Evolutionary conservation across 2,113 vertebrate species (phyloP).

Genomic region (Enhydra lutris): DNA sequence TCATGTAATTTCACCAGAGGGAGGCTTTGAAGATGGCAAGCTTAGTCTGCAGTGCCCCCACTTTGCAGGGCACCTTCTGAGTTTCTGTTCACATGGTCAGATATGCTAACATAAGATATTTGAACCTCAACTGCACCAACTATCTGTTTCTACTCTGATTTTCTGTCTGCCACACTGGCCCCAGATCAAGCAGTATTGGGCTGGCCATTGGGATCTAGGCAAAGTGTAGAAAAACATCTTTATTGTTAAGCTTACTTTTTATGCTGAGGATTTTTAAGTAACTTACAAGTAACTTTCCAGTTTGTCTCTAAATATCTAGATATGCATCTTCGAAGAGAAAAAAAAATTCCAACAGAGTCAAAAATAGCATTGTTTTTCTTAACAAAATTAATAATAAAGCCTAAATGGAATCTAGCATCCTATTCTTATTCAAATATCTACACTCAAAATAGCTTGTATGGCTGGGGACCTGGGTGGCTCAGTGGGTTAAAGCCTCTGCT

Average conservation of each 20-base stretch:
- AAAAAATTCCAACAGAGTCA: not conserved
- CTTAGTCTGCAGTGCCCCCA: not conserved
- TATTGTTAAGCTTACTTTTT: not conserved
- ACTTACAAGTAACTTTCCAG: not conserved
- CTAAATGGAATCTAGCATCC: not conserved
- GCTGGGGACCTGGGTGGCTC: not conserved
- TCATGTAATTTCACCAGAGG: not conserved
- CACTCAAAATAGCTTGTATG: not conserved
- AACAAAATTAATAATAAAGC: not conserved
- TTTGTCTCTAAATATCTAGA: not conserved
- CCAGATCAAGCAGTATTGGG: not conserved
- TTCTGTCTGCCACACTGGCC: not conserved
- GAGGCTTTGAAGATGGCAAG: not conserved
- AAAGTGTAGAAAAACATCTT: not conserved
- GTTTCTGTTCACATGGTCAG: not conserved
- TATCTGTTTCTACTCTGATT: not conserved
- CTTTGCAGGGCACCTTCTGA: not conserved
- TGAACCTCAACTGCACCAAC: not conserved
- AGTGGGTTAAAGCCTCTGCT: too few relatives aligned
- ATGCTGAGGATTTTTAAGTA: not conserved
- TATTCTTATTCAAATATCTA: not conserved
- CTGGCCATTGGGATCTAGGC: not conserved
- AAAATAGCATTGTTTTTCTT: not conserved
- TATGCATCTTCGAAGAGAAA: not conserved
- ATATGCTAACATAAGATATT: not conserved